Base-by-base conservation (phyloP, 2,888 invertebrate genomes). In the Eudasyphora cyanicolor region DNA sequence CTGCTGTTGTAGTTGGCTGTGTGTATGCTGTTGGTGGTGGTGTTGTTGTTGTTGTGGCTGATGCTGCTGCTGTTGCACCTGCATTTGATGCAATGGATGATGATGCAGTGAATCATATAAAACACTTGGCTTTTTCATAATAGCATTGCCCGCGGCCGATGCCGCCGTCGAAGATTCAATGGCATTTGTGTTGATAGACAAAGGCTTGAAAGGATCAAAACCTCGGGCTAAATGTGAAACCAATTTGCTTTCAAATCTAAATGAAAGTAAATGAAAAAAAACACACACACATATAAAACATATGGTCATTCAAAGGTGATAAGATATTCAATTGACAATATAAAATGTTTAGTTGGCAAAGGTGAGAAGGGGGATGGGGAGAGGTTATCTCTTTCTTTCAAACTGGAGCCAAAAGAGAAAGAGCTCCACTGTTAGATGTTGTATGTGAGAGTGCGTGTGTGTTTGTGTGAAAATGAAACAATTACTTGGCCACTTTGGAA, bases 131-230 rank as follows among this genome's bases (percentile, higher is more conserved):
- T 90, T 90, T 71, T 90, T 90, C 73, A 86, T 60, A 12, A 85
- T 76, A 38, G 82, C 81, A 86, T 86, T 86, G 45, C 84, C 79
- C 17, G 84, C 27, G 45, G 79, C 85, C 21, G 79, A 83, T 64
- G 29, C 70, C 8, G 76, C 54, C 74, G 51, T 12, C 10, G 85
- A 35, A 17, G 79, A 82, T 54, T 84, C 86, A 70, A 82, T 82
- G 29, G 82, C 85, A 71, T 85, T 87, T 51, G 90, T 91, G 77
- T 91, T 91, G 71, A 91, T 91, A 42, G 92, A 91, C 64, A 91
- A 85, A 82, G 90, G 90, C 84, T 91, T 91, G 60, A 91, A 91
- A 21, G 91, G 91, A 88, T 91, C 92, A 69, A 91, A 91, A 35
- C 90, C 91, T 85, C 90, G 91, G 76, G 91, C 88, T 88, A 91